Evolutionary conservation across 2,888 invertebrate species (phyloP).

Genomic region (Lepeophtheirus nordmannii): DNA sequence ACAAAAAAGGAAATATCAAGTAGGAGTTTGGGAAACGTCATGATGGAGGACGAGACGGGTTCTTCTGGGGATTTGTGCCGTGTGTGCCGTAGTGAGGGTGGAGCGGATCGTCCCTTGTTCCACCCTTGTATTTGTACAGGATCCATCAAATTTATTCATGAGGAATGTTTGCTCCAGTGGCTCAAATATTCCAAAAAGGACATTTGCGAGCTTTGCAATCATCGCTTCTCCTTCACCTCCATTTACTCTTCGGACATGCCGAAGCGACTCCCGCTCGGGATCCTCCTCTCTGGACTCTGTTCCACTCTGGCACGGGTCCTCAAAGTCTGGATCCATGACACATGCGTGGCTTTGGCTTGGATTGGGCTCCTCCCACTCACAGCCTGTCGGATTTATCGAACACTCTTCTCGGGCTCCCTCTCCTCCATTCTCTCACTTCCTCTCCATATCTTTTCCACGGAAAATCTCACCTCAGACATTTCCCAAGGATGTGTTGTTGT

Average conservation of each 20-base stretch:
- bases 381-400: slow-evolving; percentile 86
- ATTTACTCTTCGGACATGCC: slow-evolving; percentile 99
- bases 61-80: slow-evolving; percentile 67
- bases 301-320: slow-evolving; percentile 79
- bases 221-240: slow-evolving; percentile 93
- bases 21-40: too few species aligned
- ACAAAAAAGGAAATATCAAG: too few species aligned
- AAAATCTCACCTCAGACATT: slow-evolving; percentile 80
- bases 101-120: slow-evolving; percentile 77
- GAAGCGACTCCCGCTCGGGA: slow-evolving; percentile 77
- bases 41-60: background rate
- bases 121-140: slow-evolving; percentile 98
- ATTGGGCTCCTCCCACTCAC: slow-evolving; percentile 87
- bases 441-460: slow-evolving; percentile 78
- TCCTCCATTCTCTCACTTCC: slow-evolving; percentile 63
- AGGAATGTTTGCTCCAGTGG: slow-evolving; percentile 97
- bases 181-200: slow-evolving; percentile 96
- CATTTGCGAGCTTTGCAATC: slow-evolving; percentile 93
- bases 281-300: slow-evolving; percentile 75
- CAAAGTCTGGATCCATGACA: slow-evolving; percentile 92
- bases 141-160: slow-evolving; percentile 96
- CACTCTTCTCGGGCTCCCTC: slow-evolving; percentile 75
- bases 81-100: slow-evolving; percentile 88
- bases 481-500: slow-evolving; percentile 94
- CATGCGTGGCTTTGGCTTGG: slow-evolving; percentile 92